phyloP scores from a whole-genome alignment of 2,888 invertebrate genomes.

The Ecliptopera silaceata region DNA sequence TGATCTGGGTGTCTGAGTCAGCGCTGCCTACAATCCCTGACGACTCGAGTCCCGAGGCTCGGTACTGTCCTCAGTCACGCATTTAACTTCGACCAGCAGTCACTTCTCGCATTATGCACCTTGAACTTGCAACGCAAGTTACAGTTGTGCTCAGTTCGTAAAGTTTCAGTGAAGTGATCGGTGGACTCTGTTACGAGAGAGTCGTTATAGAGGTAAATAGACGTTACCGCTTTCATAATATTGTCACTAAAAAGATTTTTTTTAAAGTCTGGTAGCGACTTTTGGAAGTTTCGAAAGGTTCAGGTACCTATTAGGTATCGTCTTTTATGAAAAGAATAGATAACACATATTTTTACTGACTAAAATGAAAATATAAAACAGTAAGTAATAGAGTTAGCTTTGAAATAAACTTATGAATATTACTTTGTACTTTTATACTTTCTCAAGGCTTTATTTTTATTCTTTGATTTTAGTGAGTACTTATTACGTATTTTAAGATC shows the following conservation, averaged over 20 bases:
- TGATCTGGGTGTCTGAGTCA: conserved; percentile 72
- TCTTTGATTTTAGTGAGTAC: neutral
- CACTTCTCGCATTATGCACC: conserved; percentile 51
- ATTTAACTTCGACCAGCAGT: conserved; percentile 55
- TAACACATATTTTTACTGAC: too few relatives aligned
- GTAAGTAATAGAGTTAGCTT: neutral
- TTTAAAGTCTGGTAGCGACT: too few relatives aligned
- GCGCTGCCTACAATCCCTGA: conserved; percentile 56
- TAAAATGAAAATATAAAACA: too few relatives aligned
- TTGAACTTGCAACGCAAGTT: conserved; percentile 51
- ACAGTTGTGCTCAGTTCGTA: conserved; percentile 44
- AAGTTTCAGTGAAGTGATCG: conserved; percentile 45
- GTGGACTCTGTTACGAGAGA: conserved; percentile 28
- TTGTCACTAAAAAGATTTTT: neutral
- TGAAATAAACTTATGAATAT: neutral
- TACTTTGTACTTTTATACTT: neutral
- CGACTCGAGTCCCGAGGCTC: conserved; percentile 29
- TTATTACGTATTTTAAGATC: neutral
- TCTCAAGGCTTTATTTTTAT: neutral
- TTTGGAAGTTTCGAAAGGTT: too few relatives aligned
- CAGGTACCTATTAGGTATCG: too few relatives aligned
- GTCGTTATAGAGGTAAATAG: conserved; percentile 42
- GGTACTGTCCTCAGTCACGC: conserved; percentile 54
- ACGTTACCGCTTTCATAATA: too few relatives aligned
- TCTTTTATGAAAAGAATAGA: too few relatives aligned